These are phyloP conservation scores for Strigamia transsilvanica DNA, from an alignment of 2,888 invertebrate genomes.

Conservation along the genomic window DNA sequence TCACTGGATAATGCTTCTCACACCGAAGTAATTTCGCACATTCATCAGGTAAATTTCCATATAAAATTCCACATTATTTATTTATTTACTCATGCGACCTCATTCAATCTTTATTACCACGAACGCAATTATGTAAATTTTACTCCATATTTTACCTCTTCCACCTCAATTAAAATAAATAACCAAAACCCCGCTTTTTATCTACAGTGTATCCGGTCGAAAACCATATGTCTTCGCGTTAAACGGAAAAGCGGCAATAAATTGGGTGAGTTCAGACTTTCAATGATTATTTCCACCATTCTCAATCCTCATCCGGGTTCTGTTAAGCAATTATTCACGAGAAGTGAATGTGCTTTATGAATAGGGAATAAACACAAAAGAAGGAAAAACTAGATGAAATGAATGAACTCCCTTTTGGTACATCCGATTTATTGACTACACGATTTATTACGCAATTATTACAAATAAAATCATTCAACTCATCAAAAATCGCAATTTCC, in stretches of 20 bases:
- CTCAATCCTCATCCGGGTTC: not conserved
- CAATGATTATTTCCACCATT: not conserved
- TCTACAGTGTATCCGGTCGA: conserved; percentile 92
- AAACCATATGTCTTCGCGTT: conserved; percentile 92
- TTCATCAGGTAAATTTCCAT: conserved; percentile 77
- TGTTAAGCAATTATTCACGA: conserved; percentile 51
- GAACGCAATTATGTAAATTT: conserved; percentile 21
- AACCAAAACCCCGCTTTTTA: conserved; percentile 59
- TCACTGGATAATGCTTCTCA: conserved; percentile 89
- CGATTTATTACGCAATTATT: too few relatives aligned
- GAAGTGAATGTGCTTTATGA: conserved; percentile 12
- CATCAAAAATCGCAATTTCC: too few relatives aligned
- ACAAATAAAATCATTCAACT: too few relatives aligned
- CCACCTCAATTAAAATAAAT: not conserved
- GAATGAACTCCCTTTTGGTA: not conserved
- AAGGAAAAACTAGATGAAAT: too few relatives aligned
- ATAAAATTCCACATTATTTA: not conserved
- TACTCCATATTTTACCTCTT: not conserved
- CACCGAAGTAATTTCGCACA: conserved; percentile 90
- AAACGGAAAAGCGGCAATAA: conserved; percentile 87
- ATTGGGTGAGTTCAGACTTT: conserved; percentile 75
- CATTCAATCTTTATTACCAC: not conserved
- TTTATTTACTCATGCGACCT: not conserved
- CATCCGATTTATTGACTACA: not conserved
- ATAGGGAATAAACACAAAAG: not conserved